Percentiles rank a stretch among this genome's conserved stretches.
phyloP scores from a whole-genome alignment of 1,140 invertebrate species.

The Platyscapa corneri region DNA sequence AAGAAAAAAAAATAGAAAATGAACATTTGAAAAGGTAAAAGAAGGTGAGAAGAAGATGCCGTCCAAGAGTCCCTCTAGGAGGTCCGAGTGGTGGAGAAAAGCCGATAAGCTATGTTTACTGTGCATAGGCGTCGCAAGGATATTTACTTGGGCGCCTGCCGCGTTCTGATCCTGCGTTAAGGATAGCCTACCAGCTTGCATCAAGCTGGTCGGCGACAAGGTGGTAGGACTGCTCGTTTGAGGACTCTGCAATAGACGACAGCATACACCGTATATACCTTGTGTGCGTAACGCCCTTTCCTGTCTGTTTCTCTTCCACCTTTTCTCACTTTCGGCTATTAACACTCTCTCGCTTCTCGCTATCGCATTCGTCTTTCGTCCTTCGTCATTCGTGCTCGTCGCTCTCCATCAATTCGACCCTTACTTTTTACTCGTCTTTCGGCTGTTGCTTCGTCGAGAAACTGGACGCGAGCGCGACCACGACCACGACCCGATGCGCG shows the following conservation, averaged over 20 bases:
- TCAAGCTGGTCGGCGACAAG: constrained; percentile 81
- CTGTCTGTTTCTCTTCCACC: not conserved
- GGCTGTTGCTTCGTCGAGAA: too few relatives aligned
- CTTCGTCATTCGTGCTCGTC: not conserved
- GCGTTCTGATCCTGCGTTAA: constrained; percentile 75
- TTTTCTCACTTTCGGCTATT: not conserved
- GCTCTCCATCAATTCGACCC: too few relatives aligned
- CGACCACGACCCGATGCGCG: too few relatives aligned
- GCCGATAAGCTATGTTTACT: constrained; percentile 37
- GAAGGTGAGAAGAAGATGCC: not conserved
- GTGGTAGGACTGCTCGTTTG: constrained; percentile 82
- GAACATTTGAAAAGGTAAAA: not conserved
- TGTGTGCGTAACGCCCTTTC: not conserved
- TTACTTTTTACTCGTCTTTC: too few relatives aligned
- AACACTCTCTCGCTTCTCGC: not conserved
- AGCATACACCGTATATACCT: constrained; percentile 58
- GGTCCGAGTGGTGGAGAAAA: constrained; percentile 40
- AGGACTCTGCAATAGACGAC: constrained; percentile 79
- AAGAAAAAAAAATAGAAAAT: not conserved
- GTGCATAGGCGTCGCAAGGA: constrained; percentile 56
- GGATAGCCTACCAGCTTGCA: constrained; percentile 75
- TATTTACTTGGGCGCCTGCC: constrained; percentile 74
- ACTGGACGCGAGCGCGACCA: too few relatives aligned
- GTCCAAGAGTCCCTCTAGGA: not conserved
- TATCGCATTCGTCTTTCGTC: not conserved